Percentiles rank a stretch among this genome's conserved stretches.
Evolutionary conservation across 2,888 invertebrate genomes (phyloP).

Genomic region (Peribatodes rhomboidaria): DNA sequence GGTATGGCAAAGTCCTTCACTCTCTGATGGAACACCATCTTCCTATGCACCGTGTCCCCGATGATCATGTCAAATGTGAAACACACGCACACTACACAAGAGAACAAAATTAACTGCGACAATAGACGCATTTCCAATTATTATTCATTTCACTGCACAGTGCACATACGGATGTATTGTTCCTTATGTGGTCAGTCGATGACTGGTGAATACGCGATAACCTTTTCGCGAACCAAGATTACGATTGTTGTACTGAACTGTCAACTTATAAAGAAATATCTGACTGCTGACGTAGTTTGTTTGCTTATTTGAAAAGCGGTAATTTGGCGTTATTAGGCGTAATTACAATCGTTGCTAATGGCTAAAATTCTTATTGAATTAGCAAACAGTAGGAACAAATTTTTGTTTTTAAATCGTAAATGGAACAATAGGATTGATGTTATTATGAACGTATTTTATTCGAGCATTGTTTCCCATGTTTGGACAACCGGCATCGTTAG

Average conservation of each 20-base stretch:
- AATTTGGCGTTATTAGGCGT: constrained; percentile 2
- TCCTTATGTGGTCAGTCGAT: constrained; percentile 45
- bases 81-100: constrained; percentile 64
- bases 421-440: constrained; percentile 36
- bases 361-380: constrained; percentile 22
- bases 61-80: constrained; percentile 76
- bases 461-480: constrained; percentile 37
- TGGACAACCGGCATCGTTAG: neutral
- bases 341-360: constrained; percentile 6
- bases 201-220: constrained; percentile 59
- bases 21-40: constrained; percentile 82
- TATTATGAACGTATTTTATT: constrained; percentile 17
- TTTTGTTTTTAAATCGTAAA: constrained; percentile 18
- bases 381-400: constrained; percentile 1
- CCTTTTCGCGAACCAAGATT: constrained; percentile 53
- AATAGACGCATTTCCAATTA: constrained; percentile 73
- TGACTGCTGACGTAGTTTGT: constrained; percentile 20
- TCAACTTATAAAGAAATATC: constrained; percentile 15
- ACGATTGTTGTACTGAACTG: constrained; percentile 25
- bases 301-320: constrained; percentile 6
- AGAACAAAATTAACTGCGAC: constrained; percentile 59
- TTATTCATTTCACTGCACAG: constrained; percentile 63
- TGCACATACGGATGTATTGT: constrained; percentile 49
- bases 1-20: constrained; percentile 82
- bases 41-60: constrained; percentile 79